These are phyloP conservation scores for Drosophila navojoa DNA, from an alignment of 1,140 invertebrate genomes.

Conservation along the genomic window DNA sequence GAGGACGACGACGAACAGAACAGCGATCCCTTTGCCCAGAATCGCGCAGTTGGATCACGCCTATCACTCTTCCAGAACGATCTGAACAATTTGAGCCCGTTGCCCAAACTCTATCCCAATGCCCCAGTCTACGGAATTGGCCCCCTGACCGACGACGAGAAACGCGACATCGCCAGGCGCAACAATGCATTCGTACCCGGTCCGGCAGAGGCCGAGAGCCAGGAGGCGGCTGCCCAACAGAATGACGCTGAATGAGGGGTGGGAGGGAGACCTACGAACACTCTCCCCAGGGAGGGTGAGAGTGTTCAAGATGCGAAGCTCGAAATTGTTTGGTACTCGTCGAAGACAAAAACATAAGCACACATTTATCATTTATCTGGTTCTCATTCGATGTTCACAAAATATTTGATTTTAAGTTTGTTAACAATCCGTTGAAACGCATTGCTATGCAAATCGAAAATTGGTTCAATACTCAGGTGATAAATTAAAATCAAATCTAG, in stretches of 20 bases:
- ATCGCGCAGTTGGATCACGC: background rate
- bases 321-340: background rate
- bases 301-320: background rate
- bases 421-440: background rate
- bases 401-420: conserved; percentile 1
- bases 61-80: conserved; percentile 13
- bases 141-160: conserved; percentile 56
- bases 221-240: background rate
- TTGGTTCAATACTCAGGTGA: conserved; percentile 13
- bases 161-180: conserved; percentile 32
- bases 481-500: conserved; percentile 7
- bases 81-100: conserved; percentile 18
- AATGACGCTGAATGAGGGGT: conserved; percentile 9
- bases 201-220: background rate
- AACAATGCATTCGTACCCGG: conserved; percentile 9
- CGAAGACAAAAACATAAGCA: background rate
- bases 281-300: no score
- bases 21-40: conserved; percentile 1
- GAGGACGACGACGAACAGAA: conserved; percentile 11
- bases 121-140: conserved; percentile 19
- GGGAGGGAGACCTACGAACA: no score
- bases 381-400: background rate
- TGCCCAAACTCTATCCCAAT: conserved; percentile 30
- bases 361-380: background rate
- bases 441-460: conserved; percentile 13